Percentiles rank a stretch among this genome's conserved stretches.
Conservation (phyloP, 2,113 vertebrate species). For the Excalfactoria chinensis region DNA sequence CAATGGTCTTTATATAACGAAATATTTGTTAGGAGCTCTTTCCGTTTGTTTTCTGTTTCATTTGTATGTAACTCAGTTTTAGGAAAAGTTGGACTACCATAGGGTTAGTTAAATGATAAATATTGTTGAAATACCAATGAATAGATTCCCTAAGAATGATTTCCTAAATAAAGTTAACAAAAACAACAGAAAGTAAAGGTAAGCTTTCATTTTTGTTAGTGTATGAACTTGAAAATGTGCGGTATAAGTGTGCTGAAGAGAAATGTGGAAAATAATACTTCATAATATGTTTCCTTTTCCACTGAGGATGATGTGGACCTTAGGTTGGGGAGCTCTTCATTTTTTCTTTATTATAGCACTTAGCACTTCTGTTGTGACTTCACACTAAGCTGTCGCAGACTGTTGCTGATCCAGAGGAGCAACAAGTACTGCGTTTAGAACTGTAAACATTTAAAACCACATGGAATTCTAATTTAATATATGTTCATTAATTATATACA, state of each 20-base stretch:
- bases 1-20: background rate
- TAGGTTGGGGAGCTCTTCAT: background rate
- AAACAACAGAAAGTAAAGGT: background rate
- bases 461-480: conserved; percentile 4
- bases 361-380: background rate
- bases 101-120: background rate
- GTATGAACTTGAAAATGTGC: background rate
- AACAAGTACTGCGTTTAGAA: background rate
- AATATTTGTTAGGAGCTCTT: background rate
- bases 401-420: conserved; percentile 23
- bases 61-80: background rate
- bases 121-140: background rate
- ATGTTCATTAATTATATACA: background rate
- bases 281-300: background rate
- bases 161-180: background rate
- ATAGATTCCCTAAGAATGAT: background rate
- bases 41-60: background rate
- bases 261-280: background rate
- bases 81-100: background rate
- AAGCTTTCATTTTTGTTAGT: background rate
- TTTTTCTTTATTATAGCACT: background rate
- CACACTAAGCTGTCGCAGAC: background rate
- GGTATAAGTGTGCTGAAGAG: background rate
- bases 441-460: conserved; percentile 6
- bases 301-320: background rate